Evolutionary conservation across 1,140 invertebrate species (phyloP).

Genomic region (Sipha flava): DNA sequence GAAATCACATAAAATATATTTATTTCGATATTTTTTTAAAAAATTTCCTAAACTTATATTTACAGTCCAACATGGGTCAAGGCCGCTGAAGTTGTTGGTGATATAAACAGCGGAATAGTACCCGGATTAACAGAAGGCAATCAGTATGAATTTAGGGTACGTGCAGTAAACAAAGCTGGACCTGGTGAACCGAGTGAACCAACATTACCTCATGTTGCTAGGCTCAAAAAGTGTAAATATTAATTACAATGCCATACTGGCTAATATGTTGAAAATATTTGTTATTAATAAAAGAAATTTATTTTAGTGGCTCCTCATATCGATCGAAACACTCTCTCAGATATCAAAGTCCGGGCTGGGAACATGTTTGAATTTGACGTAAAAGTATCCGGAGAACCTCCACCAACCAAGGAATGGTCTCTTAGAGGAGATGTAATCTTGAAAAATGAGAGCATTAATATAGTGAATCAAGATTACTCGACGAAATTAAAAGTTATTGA

Average conservation of each 20-base stretch:
- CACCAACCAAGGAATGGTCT: constrained; percentile 86
- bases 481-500: constrained; percentile 81
- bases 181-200: constrained; percentile 81
- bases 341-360: constrained; percentile 87
- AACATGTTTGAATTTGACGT: constrained; percentile 89
- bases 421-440: constrained; percentile 71
- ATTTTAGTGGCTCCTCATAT: constrained; percentile 76
- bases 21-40: no score
- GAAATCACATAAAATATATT: no score
- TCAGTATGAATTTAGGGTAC: constrained; percentile 86
- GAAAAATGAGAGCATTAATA: constrained; percentile 70
- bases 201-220: constrained; percentile 77
- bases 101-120: constrained; percentile 73
- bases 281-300: neutral
- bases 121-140: constrained; percentile 83
- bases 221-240: constrained; percentile 72
- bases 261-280: neutral
- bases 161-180: constrained; percentile 90
- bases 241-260: neutral
- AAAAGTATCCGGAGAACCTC: constrained; percentile 87
- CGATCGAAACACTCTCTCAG: constrained; percentile 82
- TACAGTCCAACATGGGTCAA: constrained; percentile 73
- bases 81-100: constrained; percentile 72
- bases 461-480: constrained; percentile 70
- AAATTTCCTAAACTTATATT: no score